These are phyloP conservation scores for Sycophaga agraensis DNA, from an alignment of 1,140 invertebrate species.

Conservation along the genomic window DNA sequence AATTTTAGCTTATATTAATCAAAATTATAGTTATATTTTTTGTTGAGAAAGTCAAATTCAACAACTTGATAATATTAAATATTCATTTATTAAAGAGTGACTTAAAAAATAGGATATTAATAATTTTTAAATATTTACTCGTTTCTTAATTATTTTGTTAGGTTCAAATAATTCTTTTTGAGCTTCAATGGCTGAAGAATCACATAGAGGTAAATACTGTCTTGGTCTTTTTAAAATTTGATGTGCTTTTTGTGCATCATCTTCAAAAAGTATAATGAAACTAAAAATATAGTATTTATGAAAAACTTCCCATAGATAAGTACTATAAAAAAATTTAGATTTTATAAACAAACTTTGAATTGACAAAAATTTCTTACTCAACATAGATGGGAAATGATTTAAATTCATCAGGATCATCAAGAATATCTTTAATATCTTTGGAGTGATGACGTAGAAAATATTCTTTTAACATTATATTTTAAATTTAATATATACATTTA, in stretches of 20 bases:
- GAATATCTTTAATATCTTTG: constrained; percentile 52
- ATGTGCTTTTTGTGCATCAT: constrained; percentile 60
- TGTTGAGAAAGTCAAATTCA: background rate
- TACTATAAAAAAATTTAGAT: constrained; percentile 20
- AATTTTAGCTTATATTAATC: no score
- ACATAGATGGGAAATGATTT: constrained; percentile 54
- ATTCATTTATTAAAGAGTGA: no score
- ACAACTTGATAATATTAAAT: background rate
- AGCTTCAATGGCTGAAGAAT: constrained; percentile 63
- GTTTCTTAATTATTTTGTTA: constrained; percentile 62
- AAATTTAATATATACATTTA: background rate
- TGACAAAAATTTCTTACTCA: constrained; percentile 48
- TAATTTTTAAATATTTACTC: constrained; percentile 60
- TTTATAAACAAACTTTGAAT: constrained; percentile 12
- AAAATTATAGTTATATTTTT: background rate
- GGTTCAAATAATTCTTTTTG: constrained; percentile 62
- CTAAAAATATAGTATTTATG: constrained; percentile 49
- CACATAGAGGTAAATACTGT: constrained; percentile 62
- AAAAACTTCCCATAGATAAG: background rate
- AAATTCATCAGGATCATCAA: constrained; percentile 46
- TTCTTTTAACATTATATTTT: constrained; percentile 43
- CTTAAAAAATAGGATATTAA: no score
- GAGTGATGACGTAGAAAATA: constrained; percentile 47
- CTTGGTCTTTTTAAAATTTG: constrained; percentile 62
- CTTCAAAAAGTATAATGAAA: constrained; percentile 66